Conservation (phyloP, 2,797 vertebrate genomes). For the Dromococcyx pavoninus region DNA sequence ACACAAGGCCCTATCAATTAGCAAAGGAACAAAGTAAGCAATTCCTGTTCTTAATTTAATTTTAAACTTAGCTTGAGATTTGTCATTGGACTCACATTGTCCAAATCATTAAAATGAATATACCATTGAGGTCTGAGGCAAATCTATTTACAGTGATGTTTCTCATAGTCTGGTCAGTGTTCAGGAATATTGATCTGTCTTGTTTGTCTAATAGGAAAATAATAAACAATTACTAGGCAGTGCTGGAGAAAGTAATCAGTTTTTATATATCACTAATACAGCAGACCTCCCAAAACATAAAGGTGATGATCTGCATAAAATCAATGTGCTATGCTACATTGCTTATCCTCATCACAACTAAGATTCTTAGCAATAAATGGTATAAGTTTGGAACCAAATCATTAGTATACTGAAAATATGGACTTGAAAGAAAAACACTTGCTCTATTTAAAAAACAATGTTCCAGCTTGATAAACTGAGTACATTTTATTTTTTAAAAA, state of each 20-base stretch:
- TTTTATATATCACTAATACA: conserved; percentile 94
- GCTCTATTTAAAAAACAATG: neutral
- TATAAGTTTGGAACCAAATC: conserved; percentile 43
- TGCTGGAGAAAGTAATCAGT: conserved; percentile 93
- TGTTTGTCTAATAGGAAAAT: conserved; percentile 99
- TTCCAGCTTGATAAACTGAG: conserved; percentile 11
- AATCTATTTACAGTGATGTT: conserved; percentile 97
- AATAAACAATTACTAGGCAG: conserved; percentile 99
- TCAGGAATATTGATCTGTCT: conserved; percentile 96
- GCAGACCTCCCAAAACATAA: conserved; percentile 90
- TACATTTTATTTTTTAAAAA: neutral
- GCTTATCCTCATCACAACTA: conserved; percentile 86
- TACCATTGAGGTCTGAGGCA: conserved; percentile 86
- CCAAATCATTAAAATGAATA: conserved; percentile 92
- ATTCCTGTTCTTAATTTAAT: conserved; percentile 70
- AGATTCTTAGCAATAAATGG: conserved; percentile 68
- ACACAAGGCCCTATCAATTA: conserved; percentile 39
- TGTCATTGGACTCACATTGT: conserved; percentile 96
- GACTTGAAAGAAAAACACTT: conserved; percentile 37
- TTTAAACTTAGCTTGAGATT: conserved; percentile 73
- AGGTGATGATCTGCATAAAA: conserved; percentile 98
- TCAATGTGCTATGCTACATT: conserved; percentile 92
- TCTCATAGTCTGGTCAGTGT: conserved; percentile 89
- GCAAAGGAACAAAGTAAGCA: conserved; percentile 37
- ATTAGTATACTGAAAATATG: conserved; percentile 20